Percentiles rank a stretch among this genome's conserved stretches.
Evolutionary conservation across 2,113 vertebrate genomes (phyloP).

Genomic region (Hemiprocne comata): DNA sequence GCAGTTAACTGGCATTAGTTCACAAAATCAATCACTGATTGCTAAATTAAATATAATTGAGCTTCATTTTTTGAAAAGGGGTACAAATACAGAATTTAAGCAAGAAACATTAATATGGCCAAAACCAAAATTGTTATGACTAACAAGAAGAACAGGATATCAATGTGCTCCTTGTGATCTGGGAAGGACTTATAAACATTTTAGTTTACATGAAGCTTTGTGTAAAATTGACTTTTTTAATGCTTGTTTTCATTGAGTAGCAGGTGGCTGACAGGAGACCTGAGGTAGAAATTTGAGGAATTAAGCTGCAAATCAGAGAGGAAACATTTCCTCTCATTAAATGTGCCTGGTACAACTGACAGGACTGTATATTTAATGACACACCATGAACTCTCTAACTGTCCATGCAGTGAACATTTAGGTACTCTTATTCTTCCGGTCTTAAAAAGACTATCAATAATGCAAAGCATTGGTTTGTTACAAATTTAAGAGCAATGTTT

Average conservation of each 20-base stretch:
- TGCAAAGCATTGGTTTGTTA: background rate
- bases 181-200: background rate
- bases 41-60: background rate
- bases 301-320: background rate
- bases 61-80: background rate
- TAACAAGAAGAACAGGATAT: background rate
- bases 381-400: background rate
- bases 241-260: background rate
- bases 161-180: background rate
- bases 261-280: background rate
- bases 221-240: background rate
- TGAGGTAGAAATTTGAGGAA: background rate
- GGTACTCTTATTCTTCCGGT: background rate
- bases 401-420: background rate
- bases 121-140: background rate
- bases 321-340: background rate
- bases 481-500: background rate
- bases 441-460: background rate
- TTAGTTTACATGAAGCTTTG: background rate
- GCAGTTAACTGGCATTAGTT: background rate
- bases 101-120: background rate
- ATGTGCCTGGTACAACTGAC: background rate
- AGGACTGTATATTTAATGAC: background rate
- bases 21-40: background rate
- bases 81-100: background rate